Percentiles rank a stretch among this genome's conserved stretches.
phyloP scores from a whole-genome alignment of 1,140 invertebrate species.

The Triops longicaudatus region DNA sequence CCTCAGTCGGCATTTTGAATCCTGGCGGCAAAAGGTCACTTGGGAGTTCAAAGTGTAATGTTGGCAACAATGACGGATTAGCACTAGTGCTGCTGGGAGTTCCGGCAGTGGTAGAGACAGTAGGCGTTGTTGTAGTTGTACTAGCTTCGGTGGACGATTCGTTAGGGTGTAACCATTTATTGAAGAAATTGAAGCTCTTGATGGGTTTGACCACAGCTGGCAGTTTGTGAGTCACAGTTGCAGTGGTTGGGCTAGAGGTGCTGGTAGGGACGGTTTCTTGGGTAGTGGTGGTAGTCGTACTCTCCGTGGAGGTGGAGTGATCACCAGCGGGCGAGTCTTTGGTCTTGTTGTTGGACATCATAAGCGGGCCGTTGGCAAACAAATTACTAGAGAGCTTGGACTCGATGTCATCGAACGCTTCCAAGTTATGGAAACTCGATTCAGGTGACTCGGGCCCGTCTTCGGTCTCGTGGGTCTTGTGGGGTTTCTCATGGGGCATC shows the following conservation, averaged over 20 bases:
- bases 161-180: slow-evolving; percentile 28
- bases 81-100: background rate
- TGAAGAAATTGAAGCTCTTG: slow-evolving; percentile 33
- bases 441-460: slow-evolving; percentile 35
- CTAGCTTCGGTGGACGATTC: slow-evolving; percentile 29
- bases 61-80: background rate
- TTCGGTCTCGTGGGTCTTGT: background rate
- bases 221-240: slow-evolving; percentile 32
- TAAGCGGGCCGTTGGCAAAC: slow-evolving; percentile 47
- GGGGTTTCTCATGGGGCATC: slow-evolving; percentile 13
- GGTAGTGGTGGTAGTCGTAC: slow-evolving; percentile 19
- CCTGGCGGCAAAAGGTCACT: background rate
- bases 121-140: slow-evolving; percentile 18
- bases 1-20: background rate
- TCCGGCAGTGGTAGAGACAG: slow-evolving; percentile 27
- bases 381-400: slow-evolving; percentile 68
- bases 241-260: slow-evolving; percentile 36
- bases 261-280: slow-evolving; percentile 35
- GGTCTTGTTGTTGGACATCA: background rate
- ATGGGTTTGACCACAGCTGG: slow-evolving; percentile 53
- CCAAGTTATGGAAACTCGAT: slow-evolving; percentile 71
- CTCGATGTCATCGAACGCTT: slow-evolving; percentile 70
- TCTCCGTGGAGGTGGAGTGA: slow-evolving; percentile 15
- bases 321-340: background rate
- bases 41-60: background rate